These are phyloP conservation scores for Myocastor coypus DNA, from an alignment of 2,113 vertebrate species.

Conservation along the genomic window DNA sequence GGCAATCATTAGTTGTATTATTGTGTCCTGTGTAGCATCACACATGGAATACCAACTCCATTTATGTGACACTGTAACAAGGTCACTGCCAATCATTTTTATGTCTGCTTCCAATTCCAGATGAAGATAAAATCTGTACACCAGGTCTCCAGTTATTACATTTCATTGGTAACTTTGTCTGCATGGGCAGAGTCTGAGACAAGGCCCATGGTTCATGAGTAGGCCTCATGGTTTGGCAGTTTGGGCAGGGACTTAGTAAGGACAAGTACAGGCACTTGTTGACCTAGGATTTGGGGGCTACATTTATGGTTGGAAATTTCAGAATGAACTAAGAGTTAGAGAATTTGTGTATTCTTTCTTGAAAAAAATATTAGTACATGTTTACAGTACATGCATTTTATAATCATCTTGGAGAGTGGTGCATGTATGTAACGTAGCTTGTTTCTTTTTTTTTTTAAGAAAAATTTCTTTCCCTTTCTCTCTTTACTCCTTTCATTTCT, in stretches of 20 bases:
- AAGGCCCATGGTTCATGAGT: neutral
- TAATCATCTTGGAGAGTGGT: neutral
- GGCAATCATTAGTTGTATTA: neutral
- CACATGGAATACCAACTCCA: accelerated
- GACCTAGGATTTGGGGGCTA: neutral
- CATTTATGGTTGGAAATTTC: neutral
- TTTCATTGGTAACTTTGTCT: neutral
- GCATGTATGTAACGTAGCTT: neutral
- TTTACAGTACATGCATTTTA: neutral
- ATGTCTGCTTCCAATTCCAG: neutral
- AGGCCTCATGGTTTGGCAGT: neutral
- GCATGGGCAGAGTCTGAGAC: neutral
- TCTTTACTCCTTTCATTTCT: neutral
- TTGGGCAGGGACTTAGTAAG: neutral
- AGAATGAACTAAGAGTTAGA: neutral
- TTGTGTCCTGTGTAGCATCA: neutral
- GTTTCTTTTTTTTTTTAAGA: neutral
- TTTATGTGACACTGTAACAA: neutral
- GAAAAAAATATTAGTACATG: neutral
- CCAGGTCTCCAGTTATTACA: neutral
- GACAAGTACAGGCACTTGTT: neutral
- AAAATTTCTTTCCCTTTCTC: neutral
- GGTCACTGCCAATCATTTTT: neutral
- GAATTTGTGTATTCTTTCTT: neutral
- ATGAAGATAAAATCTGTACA: neutral